Evolutionary conservation across 2,888 invertebrate genomes (phyloP), one percentile per base, ranked within the genome.

Genomic region (Himalopsyche japonica): DNA sequence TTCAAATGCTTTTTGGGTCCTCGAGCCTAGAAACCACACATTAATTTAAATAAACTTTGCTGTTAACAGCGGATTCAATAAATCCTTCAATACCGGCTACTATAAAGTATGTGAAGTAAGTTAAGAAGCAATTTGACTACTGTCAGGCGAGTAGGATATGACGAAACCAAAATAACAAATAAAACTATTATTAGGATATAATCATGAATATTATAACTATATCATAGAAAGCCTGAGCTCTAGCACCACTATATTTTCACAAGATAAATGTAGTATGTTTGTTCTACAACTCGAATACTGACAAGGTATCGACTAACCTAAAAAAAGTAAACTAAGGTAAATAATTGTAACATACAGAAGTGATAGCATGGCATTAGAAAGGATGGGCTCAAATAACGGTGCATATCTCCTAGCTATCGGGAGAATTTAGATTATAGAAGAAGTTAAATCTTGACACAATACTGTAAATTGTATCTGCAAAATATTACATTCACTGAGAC

Each of bases 1-100:
- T 99, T 99, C 94, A 99, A 94, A 93, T 99, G 99, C 94, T 99
- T 99, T 93, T 98, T 99, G 78, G 98, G 99, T 92, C 99, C 99
- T 92, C 99, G 97, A 93, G 97, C 98, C 98, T 97, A n/a, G 90
- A 24, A 92, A 91, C 15, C 10, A 78, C 7, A 37, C 2, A 15
- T 43, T 4, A 43, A 15, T 43, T 43, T n/a, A n/a, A n/a, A n/a
- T n/a, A n/a, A n/a, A n/a, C n/a, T n/a, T n/a, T n/a, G n/a, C n/a
- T n/a, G n/a, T n/a, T n/a, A n/a, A n/a, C n/a, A n/a, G 37, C 8
- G 37, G 10, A 37, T 1, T 37, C 7, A 37, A 37, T 37, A 37
- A 8, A 37, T 37, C 8, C 3, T 37, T 37, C 37, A 37, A 0
- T 37, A 8, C 37, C 37, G 5, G 37, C 37, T 8, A 8, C 1